phyloP scores from a whole-genome alignment of 30 jellyfish, hydroid and myxozoan species.

The Aurelia sp. region DNA sequence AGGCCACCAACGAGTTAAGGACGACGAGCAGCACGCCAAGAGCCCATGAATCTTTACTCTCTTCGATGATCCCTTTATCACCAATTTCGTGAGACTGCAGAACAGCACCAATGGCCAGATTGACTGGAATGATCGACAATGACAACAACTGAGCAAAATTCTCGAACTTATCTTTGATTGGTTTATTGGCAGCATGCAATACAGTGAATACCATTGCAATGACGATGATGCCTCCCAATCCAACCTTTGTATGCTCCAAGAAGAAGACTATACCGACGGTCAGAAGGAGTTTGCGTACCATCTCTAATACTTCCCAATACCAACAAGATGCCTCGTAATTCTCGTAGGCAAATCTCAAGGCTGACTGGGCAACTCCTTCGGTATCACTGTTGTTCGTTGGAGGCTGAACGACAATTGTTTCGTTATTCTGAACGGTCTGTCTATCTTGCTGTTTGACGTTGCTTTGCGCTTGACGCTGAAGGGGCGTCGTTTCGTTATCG shows the following conservation, averaged over 20 bases:
- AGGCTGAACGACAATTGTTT: background rate
- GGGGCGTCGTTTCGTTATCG: no score
- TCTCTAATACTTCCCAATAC: constrained; percentile 64
- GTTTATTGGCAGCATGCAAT: constrained; percentile 38
- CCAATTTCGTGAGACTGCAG: background rate
- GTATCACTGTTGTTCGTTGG: no score
- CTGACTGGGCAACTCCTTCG: background rate
- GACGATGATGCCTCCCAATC: constrained; percentile 14
- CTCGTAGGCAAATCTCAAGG: constrained; percentile 55
- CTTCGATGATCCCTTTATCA: background rate
- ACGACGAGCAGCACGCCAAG: constrained; percentile 19
- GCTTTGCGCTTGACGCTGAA: background rate
- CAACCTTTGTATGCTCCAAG: constrained; percentile 13
- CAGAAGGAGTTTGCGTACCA: constrained; percentile 50
- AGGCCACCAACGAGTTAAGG: constrained; percentile 4
- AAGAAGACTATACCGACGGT: constrained; percentile 56
- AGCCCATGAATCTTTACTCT: background rate
- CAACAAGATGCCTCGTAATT: constrained; percentile 40
- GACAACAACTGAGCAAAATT: constrained; percentile 45
- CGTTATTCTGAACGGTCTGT: background rate
- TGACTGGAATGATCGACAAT: constrained; percentile 24
- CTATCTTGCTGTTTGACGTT: background rate
- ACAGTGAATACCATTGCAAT: constrained; percentile 36
- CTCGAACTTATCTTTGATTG: constrained; percentile 39
- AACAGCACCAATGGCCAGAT: constrained; percentile 47